Percentiles rank a stretch among this genome's conserved stretches.
Conservation (phyloP, 2,113 vertebrate species). For the Epinephelus cyanopodus region DNA sequence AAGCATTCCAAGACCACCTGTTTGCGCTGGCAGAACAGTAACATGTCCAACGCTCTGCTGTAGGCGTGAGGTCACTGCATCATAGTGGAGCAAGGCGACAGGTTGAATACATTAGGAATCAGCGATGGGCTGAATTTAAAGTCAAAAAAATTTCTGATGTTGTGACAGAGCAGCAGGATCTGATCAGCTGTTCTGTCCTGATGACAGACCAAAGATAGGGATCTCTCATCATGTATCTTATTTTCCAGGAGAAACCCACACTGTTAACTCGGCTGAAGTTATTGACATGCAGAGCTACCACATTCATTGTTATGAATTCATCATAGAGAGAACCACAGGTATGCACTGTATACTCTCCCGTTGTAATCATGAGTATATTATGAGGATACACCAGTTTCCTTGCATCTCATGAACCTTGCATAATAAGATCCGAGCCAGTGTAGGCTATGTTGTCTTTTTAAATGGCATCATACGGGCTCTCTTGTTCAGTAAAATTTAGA, state of each 20-base stretch:
- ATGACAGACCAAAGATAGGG: slow-evolving; percentile 59
- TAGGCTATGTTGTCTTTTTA: background rate
- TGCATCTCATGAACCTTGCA: background rate
- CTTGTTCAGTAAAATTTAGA: background rate
- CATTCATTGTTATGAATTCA: background rate
- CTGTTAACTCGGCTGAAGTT: background rate
- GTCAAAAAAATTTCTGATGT: slow-evolving; percentile 1
- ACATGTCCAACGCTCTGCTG: slow-evolving; percentile 91
- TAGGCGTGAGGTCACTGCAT: slow-evolving; percentile 51
- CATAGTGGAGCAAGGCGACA: background rate
- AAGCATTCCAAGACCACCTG: slow-evolving; percentile 99
- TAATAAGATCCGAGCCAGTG: background rate
- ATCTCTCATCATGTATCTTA: background rate
- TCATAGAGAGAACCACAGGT: background rate
- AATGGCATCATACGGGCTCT: background rate
- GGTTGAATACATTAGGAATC: background rate
- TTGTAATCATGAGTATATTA: background rate
- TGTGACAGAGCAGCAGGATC: background rate
- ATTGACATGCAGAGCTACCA: background rate
- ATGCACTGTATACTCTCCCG: background rate
- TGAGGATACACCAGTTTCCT: background rate
- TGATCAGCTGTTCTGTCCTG: slow-evolving; percentile 32
- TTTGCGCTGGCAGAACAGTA: slow-evolving; percentile 96
- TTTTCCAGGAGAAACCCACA: background rate
- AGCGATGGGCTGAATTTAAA: background rate